A percentile compares a stretch with the other conserved stretches of the same genome.
These are phyloP conservation scores for Parnassius glacialis DNA, from an alignment of 2,888 invertebrate genomes.

Conservation along the genomic window DNA sequence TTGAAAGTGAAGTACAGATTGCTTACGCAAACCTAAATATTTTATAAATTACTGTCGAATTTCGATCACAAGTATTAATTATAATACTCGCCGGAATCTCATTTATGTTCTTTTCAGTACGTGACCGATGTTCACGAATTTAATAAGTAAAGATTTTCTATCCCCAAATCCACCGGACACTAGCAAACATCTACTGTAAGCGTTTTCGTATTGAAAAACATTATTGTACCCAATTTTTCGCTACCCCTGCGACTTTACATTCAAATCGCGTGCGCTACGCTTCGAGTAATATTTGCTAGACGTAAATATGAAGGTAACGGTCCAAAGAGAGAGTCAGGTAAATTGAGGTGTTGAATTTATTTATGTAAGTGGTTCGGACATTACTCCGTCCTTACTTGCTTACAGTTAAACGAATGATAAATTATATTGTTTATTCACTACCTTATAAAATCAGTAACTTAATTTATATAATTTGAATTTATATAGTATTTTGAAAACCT, in stretches of 20 bases:
- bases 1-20: no score
- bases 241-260: slow-evolving; percentile 21
- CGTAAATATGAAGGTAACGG: slow-evolving; percentile 5
- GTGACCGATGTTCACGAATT: not conserved
- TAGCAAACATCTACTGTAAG: slow-evolving; percentile 9
- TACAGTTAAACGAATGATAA: no score
- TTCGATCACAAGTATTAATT: not conserved
- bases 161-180: slow-evolving; percentile 2
- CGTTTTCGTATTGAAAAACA: slow-evolving; percentile 18
- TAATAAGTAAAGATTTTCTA: slow-evolving; percentile 2
- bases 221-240: slow-evolving; percentile 17
- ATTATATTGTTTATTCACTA: no score
- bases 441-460: no score
- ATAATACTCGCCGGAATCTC: no score
- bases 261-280: slow-evolving; percentile 23
- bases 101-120: not conserved
- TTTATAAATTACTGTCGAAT: no score
- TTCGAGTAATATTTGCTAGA: slow-evolving; percentile 20
- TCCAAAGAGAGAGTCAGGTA: not conserved
- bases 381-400: not conserved
- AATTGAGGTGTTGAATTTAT: slow-evolving; percentile 3
- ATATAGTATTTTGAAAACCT: no score
- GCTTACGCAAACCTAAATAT: no score
- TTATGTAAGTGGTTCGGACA: not conserved
- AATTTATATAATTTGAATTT: no score